Base-by-base conservation (phyloP, 2,797 vertebrate species). In the Phalanger gymnotis region DNA sequence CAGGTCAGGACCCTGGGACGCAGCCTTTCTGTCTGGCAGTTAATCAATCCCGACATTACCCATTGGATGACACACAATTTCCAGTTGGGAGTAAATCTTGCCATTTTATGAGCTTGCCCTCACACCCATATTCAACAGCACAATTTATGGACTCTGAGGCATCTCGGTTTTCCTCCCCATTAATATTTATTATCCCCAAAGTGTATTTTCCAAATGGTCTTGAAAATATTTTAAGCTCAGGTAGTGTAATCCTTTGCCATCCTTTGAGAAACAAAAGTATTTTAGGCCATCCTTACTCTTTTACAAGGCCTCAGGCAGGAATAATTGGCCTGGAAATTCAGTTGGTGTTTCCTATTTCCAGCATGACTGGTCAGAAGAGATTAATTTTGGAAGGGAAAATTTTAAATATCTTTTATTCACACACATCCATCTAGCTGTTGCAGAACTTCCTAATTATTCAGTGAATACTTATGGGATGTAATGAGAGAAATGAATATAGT, bases 31-130 rank as follows among this genome's bases (percentile, higher is more conserved):
- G 47, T 57, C 27, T 56, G 52, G 54, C 54, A 47, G 51, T 28
- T n/a, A 94, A 73, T n/a, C 93, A 94, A 66, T 91, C 25, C 31
- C 31, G 27, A 93, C 53, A 10, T 73, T 73, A 54, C 28, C 40
- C 53, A 31, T 53, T 95, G 93, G 34, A 54, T 92, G 34, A 19
- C 19, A 47, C 30, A 87, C 93, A 1, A 0, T 93, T 95, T 95
- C 91, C 93, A 19, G 16, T 5, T 47, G 90, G 87, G 31, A 66
- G 40, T 94, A 95, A 95, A 27, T 40, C 81, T 94, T 94, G 66
- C 61, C n/a, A 16, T 91, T 96, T 95, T 73, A 92, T 58, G 91
- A 91, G 25, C 16, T 52, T 96, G 93, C 40, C 2, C 53, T 47
- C 14, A 40, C n/a, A 5, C 40, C 94, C 28, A 61, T 94, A 6